Evolutionary conservation across 2,888 invertebrate species (phyloP).

Genomic region (Torymus texanus): DNA sequence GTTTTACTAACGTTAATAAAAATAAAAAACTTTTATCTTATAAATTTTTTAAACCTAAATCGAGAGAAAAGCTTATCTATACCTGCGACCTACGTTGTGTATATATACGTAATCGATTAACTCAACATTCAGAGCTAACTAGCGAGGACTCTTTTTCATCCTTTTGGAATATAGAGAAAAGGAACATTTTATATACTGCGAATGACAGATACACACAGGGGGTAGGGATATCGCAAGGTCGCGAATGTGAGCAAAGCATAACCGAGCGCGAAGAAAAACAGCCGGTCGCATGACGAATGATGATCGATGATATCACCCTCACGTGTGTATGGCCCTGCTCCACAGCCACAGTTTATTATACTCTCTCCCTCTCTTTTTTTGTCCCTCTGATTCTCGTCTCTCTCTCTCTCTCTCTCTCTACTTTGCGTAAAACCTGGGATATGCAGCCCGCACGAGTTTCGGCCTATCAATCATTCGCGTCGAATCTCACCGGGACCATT

Average conservation of each 20-base stretch:
- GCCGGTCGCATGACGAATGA: slow-evolving; percentile 38
- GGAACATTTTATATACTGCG: slow-evolving; percentile 15
- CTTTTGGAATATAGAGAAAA: neutral
- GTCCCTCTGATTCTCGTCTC: neutral
- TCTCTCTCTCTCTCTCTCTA: slow-evolving; percentile 7
- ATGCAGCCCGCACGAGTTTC: neutral
- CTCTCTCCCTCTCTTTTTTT: slow-evolving; percentile 1
- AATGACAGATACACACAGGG: neutral
- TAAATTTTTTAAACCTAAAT: no score
- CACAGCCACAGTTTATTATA: neutral
- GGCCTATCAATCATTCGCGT: slow-evolving; percentile 42
- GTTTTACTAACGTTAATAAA: no score
- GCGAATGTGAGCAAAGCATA: no score
- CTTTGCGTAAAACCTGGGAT: slow-evolving; percentile 24
- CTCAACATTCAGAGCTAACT: no score
- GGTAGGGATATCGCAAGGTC: slow-evolving; percentile 14
- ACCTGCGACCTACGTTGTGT: no score
- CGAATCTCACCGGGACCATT: slow-evolving; percentile 40
- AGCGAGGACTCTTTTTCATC: no score
- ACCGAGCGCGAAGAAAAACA: slow-evolving; percentile 9
- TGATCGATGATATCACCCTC: slow-evolving; percentile 39
- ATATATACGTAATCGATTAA: no score
- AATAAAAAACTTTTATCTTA: no score
- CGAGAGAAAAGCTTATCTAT: no score
- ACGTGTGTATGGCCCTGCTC: neutral